Evolutionary conservation across 2,113 vertebrate genomes (phyloP).

Genomic region (Pseudonaja textilis): DNA sequence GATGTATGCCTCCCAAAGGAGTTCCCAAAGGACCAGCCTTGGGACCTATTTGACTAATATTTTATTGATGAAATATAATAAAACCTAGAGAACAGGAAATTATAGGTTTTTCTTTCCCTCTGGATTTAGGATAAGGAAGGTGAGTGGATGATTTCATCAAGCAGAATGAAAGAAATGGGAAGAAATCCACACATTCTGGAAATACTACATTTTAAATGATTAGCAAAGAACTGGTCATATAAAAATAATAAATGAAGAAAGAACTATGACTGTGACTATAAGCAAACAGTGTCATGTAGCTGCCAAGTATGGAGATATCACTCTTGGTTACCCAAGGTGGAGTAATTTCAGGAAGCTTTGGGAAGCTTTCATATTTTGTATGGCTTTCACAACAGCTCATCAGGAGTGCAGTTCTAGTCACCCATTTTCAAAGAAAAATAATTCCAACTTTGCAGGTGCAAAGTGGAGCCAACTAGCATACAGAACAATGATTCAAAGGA

Average conservation of each 20-base stretch:
- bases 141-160: neutral
- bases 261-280: neutral
- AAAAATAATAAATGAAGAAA: slow-evolving; percentile 17
- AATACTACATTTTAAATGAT: neutral
- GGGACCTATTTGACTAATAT: neutral
- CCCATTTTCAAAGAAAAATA: neutral
- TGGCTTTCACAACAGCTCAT: neutral
- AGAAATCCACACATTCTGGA: neutral
- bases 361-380: neutral
- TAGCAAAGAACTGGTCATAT: neutral
- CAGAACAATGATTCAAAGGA: neutral
- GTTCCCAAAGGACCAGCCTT: neutral
- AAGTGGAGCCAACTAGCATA: neutral
- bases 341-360: neutral
- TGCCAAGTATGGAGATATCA: neutral
- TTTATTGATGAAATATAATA: neutral
- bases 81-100: neutral
- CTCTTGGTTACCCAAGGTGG: neutral
- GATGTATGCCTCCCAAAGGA: neutral
- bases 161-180: neutral
- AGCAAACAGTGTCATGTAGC: neutral
- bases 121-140: neutral
- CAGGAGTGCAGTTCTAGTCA: neutral
- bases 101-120: neutral
- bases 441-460: neutral